A percentile compares a stretch with the other conserved stretches of the same genome.
phyloP scores from a whole-genome alignment of 2,113 vertebrate genomes.

The Trematomus loennbergii region DNA sequence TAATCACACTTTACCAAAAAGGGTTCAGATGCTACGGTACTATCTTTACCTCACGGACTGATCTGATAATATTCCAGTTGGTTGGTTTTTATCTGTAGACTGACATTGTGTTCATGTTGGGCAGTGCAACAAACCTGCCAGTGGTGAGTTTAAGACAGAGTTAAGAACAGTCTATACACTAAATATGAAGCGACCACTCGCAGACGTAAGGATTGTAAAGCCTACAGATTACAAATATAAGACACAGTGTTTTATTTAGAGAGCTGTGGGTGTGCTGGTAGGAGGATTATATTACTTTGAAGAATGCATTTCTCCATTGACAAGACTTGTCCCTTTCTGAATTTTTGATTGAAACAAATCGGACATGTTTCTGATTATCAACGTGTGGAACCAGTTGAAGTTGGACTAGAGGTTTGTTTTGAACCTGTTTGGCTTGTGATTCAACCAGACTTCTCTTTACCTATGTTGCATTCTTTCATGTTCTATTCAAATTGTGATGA shows the following conservation, averaged over 20 bases:
- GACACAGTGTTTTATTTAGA: background rate
- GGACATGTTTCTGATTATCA: background rate
- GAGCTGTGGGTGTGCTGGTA: background rate
- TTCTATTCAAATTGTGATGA: background rate
- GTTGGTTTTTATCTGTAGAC: background rate
- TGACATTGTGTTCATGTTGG: background rate
- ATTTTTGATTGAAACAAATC: too few relatives aligned
- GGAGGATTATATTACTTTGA: too few relatives aligned
- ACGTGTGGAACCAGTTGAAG: background rate
- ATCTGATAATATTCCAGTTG: background rate
- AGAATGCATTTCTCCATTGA: too few relatives aligned
- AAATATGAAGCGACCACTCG: background rate
- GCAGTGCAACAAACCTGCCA: background rate
- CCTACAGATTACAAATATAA: too few relatives aligned
- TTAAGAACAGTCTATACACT: background rate
- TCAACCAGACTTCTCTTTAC: background rate
- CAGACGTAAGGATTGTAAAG: background rate
- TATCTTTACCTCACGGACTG: background rate
- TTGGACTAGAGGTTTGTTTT: background rate
- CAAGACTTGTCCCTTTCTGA: too few relatives aligned
- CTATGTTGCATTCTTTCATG: background rate
- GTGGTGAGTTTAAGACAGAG: background rate
- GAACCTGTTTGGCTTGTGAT: too few relatives aligned
- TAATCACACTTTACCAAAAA: conserved; percentile 6
- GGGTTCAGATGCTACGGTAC: background rate